Conservation (phyloP, 2,797 vertebrate genomes). For the Neomorphus geoffroyi region DNA sequence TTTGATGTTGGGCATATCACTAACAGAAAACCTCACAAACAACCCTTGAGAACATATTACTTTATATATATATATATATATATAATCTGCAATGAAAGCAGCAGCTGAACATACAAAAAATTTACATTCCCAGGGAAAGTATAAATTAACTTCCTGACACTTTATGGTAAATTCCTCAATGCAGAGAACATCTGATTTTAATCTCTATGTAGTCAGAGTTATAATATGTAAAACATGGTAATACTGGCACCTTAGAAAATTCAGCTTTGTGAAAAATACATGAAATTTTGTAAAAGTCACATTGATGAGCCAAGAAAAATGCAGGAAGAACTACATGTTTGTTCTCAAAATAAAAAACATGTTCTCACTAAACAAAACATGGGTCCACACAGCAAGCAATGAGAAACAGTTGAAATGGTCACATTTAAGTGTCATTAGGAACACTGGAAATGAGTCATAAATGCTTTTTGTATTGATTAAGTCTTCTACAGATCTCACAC, state of each 20-base stretch:
- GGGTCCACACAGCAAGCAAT: background rate
- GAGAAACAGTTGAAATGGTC: background rate
- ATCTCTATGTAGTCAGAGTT: background rate
- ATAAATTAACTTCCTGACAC: background rate
- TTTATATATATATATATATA: background rate
- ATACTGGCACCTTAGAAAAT: background rate
- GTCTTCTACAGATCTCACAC: background rate
- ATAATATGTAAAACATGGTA: background rate
- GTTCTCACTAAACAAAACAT: background rate
- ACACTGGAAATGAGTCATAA: background rate
- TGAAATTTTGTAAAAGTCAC: background rate
- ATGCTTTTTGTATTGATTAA: too few species aligned
- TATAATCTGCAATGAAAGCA: background rate
- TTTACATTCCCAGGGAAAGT: background rate
- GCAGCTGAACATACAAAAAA: background rate
- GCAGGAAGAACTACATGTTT: background rate
- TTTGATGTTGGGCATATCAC: background rate
- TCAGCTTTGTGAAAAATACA: background rate
- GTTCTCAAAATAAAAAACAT: background rate
- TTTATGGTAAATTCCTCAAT: background rate
- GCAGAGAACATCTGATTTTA: background rate
- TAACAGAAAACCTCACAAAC: background rate
- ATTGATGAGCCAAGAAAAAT: background rate
- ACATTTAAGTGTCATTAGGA: background rate
- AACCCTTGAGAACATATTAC: fast-evolving